Conservation (phyloP, 2,888 invertebrate genomes). For the Tetragonisca angustula region DNA sequence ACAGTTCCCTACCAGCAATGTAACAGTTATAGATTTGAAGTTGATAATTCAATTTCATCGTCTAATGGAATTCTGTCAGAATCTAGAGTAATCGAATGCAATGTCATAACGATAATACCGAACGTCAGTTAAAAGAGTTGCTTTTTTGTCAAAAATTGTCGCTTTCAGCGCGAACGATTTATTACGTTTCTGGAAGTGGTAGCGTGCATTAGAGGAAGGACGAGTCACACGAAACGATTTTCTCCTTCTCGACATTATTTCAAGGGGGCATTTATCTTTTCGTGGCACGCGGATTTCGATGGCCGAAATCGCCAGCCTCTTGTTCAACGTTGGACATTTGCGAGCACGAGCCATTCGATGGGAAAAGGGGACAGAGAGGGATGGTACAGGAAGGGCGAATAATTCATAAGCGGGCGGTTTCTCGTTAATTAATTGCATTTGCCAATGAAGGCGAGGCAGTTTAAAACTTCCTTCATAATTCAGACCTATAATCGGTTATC, state of each 20-base stretch:
- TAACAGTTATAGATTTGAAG: not conserved
- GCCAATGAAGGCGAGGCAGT: slow-evolving; percentile 72
- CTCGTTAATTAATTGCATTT: slow-evolving; percentile 75
- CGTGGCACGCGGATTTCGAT: slow-evolving; percentile 16
- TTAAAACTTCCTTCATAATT: slow-evolving; percentile 76
- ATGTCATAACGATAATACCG: slow-evolving; percentile 62
- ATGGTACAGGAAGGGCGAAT: slow-evolving; percentile 55
- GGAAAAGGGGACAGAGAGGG: not conserved
- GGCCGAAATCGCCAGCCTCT: slow-evolving; percentile 25
- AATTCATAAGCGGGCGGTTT: slow-evolving; percentile 71
- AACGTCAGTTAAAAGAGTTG: slow-evolving; percentile 62
- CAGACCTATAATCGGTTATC: slow-evolving; percentile 69
- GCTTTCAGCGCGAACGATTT: slow-evolving; percentile 73
- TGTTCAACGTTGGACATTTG: slow-evolving; percentile 6
- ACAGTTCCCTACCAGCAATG: not conserved
- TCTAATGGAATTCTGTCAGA: slow-evolving; percentile 30
- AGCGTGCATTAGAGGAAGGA: slow-evolving; percentile 46
- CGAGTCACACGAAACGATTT: slow-evolving; percentile 61
- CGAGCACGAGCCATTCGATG: slow-evolving; percentile 2
- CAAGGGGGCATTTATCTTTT: slow-evolving; percentile 74
- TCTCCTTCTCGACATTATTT: slow-evolving; percentile 68
- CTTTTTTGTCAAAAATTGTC: slow-evolving; percentile 56
- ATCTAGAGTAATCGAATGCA: slow-evolving; percentile 68
- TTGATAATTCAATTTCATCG: slow-evolving; percentile 26
- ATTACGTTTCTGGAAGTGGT: slow-evolving; percentile 68